Evolutionary conservation across 2,113 vertebrate species (phyloP), one percentile per base, ranked within the genome.

Genomic region (Zingel zingel): DNA sequence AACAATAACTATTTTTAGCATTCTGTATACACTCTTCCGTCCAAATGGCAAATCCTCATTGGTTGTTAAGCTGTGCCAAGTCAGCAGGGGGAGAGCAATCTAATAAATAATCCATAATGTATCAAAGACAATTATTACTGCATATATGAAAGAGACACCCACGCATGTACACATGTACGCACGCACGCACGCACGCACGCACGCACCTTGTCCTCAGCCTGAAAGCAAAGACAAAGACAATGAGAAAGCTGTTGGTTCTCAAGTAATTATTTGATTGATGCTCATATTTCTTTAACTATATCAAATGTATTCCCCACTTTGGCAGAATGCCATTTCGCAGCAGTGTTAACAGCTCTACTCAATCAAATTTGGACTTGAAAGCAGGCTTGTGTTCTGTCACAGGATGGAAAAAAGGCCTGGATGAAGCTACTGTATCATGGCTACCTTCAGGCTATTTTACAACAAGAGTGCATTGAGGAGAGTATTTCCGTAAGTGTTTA

Each of bases 401-500:
- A 12, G 50, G 53, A 47, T 13, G 56, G 16, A 14, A 74, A 65
- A 74, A 72, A 39, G n/a, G 72, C 66, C 72, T 50, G 54, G 80
- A 85, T 86, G 36, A 83, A 73, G 85, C 77, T 78, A 75, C 82
- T 77, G 80, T 84, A 68, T 67, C 64, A 45, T 63, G 27, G 65
- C 80, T 80, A 76, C 72, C 93, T 88, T 75, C 77, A 74, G 91
- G 93, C 86, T 47, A 75, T 86, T 84, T 79, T 36, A 5, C 78
- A 89, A 92, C 90, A 90, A 91, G 73, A 75, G 84, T 7, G 59
- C 69, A 88, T 84, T 87, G 82, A 89, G 54, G 30, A 75, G 82
- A 63, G 71, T 15, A 76, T 65, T 86, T 82, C 76, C 68, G 74
- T 54, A 79, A 74, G 81, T 5, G 21, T 50, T 61, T 19, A 5